Base-by-base conservation (phyloP, 1,140 invertebrate genomes). In the Pissodes strobi region DNA sequence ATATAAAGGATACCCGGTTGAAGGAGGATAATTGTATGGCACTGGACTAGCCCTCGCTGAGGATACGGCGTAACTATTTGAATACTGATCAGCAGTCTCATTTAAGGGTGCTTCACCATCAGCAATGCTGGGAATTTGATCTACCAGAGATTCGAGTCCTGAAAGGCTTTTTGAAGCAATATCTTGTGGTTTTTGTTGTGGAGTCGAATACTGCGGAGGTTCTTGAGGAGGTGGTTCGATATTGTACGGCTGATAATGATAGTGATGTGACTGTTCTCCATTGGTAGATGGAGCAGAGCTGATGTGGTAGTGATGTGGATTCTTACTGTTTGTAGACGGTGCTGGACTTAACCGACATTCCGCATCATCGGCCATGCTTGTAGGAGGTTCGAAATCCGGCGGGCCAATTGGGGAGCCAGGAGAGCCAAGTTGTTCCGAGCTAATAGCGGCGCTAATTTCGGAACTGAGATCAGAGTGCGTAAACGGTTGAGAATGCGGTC, bases 91-190 rank as follows among this genome's bases (percentile, higher is more conserved):
- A 22, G 68, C 58, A 10, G 64, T 69, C 48, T 76, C 78, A 49
- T 68, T 72, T 25, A 66, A 19, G 49, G 70, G 64, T 45, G 76
- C 59, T 18, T 82, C 85, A 21, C 82, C 85, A 57, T 92, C 91
- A 39, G 88, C 86, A 77, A 94, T 90, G 69, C 90, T 91, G 5
- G 92, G 92, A 76, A 94, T 95, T 82, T 94, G 92, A 80, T 94
- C 92, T 17, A 95, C 92, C 8, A 95, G 80, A 13, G 91, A 94
- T 78, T 94, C 92, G 2, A 94, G 81, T 27, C 92, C 92, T 6
- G 91, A 93, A n/a, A 94, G 80, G 72, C 90, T 93, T 77, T 94
- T 94, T 0, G 90, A 88, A 2, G 91, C 86, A 1, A 94, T 88
- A 78, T 94, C 92, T 69, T 90, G 86, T 12, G 19, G 19, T 34